Evolutionary conservation across 2,797 vertebrate species (phyloP), one percentile per base, ranked within the genome.

Genomic region (Sciaenops ocellatus): DNA sequence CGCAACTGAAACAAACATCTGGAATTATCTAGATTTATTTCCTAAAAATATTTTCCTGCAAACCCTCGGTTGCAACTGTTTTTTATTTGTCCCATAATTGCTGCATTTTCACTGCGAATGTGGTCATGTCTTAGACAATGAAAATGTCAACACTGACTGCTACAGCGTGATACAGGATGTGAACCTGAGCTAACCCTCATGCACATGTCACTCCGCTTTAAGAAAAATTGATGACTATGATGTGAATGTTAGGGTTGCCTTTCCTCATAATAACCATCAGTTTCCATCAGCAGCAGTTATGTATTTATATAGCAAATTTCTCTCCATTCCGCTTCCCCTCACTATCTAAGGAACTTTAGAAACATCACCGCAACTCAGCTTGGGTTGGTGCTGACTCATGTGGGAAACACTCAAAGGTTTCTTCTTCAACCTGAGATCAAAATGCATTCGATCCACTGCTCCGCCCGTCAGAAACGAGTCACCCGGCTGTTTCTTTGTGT

Each of bases 401-500:
- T 70, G 74, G 61, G 68, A 80, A 86, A 79, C 46, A 6, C 17
- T 70, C 51, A 26, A 54, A 54, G 17, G 22, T 60, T 76, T 73
- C 28, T 69, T 78, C 61, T 70, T 83, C 22, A 57, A 69, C 79
- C 81, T 77, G 75, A 82, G 72, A 79, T 79, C 56, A 81, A 74
- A 81, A 77, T 47, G 54, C 5, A 71, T 86, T 71, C 61, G 81
- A 84, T 89, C 79, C 69, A 0, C 42, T 7, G 76, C 78, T 72
- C 82, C 69, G 22, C 83, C 73, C 73, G 18, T 73, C 69, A 60
- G 74, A 77, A 80, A 77, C 76, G 20, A 88, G 87, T 80, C 76
- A 79, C 56, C 79, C 38, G 59, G 63, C 77, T 65, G 62, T 64
- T 73, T 69, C 85, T 90, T 85, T 88, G 84, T 91, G 79, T 78